Evolutionary conservation across 2,113 vertebrate genomes (phyloP).

Genomic region (Genyomyrus donnyi): DNA sequence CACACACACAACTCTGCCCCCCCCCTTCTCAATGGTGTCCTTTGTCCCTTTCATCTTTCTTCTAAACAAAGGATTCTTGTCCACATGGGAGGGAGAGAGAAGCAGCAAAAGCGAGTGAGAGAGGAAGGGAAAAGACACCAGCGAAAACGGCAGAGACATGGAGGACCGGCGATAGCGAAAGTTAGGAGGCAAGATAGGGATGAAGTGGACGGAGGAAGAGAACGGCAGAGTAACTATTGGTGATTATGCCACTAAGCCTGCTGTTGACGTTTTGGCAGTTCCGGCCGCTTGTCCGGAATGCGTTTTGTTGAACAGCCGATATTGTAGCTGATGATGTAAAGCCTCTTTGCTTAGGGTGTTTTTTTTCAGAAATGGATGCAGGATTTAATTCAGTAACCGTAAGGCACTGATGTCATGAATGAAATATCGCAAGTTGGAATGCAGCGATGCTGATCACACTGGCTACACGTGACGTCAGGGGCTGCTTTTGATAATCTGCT

Average conservation of each 20-base stretch:
- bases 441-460: background rate
- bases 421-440: background rate
- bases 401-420: background rate
- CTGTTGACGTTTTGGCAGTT: background rate
- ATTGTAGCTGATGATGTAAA: background rate
- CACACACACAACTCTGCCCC: background rate
- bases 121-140: background rate
- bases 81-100: slow-evolving; percentile 26
- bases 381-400: background rate
- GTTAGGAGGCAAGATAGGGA: slow-evolving; percentile 10
- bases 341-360: background rate
- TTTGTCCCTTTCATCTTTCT: slow-evolving; percentile 67
- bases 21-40: slow-evolving; percentile 59
- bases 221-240: slow-evolving; percentile 5
- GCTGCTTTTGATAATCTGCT: background rate
- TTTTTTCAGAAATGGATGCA: background rate
- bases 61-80: slow-evolving; percentile 68
- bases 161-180: background rate
- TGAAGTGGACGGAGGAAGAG: slow-evolving; percentile 11
- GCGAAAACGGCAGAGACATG: background rate
- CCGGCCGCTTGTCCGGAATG: background rate
- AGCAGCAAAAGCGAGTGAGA: slow-evolving; percentile 27
- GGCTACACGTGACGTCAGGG: background rate
- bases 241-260: background rate
- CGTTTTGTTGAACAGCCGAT: background rate